A percentile compares a stretch with the other conserved stretches of the same genome.
Evolutionary conservation across 2,797 vertebrate species (phyloP).

Genomic region (Austrolebias charrua): DNA sequence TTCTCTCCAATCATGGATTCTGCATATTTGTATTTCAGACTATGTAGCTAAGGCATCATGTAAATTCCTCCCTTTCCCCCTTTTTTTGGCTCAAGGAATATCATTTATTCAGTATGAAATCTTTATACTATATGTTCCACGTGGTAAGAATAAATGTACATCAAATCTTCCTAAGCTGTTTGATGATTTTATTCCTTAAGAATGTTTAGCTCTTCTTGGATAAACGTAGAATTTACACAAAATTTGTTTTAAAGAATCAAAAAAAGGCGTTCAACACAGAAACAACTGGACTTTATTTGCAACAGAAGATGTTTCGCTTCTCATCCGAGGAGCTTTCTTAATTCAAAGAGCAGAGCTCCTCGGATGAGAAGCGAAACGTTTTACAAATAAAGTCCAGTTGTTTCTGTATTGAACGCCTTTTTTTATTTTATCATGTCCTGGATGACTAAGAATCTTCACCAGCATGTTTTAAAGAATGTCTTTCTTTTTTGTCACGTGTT

Average conservation of each 20-base stretch:
- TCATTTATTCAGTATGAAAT: slow-evolving; percentile 99
- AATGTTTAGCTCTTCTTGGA: slow-evolving; percentile 10
- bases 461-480: not conserved
- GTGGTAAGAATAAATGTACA: slow-evolving; percentile 99
- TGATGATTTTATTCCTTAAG: slow-evolving; percentile 85
- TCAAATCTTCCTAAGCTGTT: slow-evolving; percentile 99
- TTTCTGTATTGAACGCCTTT: too few relatives aligned
- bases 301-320: too few relatives aligned
- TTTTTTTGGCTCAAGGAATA: slow-evolving; percentile 99
- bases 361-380: too few relatives aligned
- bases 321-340: too few relatives aligned
- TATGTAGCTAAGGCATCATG: slow-evolving; percentile 99
- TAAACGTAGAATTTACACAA: not conserved
- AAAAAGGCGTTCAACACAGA: too few relatives aligned
- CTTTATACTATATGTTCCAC: slow-evolving; percentile 99
- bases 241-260: not conserved
- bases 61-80: slow-evolving; percentile 97
- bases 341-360: too few relatives aligned
- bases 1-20: slow-evolving; percentile 95
- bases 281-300: too few relatives aligned
- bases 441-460: too few relatives aligned
- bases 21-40: slow-evolving; percentile 99
- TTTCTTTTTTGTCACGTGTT: not conserved
- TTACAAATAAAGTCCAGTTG: too few relatives aligned
- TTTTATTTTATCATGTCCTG: too few relatives aligned